A percentile compares a stretch with the other conserved stretches of the same genome.
Conservation (phyloP, 2,888 invertebrate genomes). For the Ophion ventricosus region DNA sequence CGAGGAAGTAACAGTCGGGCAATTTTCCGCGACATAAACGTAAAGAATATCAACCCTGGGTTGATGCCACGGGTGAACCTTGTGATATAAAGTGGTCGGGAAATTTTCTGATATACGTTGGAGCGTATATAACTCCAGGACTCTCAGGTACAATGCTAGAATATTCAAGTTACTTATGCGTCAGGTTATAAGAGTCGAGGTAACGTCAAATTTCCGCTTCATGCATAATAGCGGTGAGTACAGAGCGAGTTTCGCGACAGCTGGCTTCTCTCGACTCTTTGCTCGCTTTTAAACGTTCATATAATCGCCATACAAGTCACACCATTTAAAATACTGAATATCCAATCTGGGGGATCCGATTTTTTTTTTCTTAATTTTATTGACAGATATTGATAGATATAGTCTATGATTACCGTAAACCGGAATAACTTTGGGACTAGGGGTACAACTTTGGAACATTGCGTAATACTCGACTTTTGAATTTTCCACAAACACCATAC, state of each 20-base stretch:
- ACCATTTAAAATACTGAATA: conserved; percentile 7
- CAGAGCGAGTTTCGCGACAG: conserved; percentile 47
- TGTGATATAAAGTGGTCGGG: conserved; percentile 15
- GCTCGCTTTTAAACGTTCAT: conserved; percentile 24
- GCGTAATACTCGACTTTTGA: too few relatives aligned
- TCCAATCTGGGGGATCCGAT: neutral
- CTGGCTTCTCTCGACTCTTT: conserved; percentile 36
- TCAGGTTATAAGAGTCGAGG: conserved; percentile 46
- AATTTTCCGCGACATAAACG: conserved; percentile 18
- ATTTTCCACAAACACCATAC: too few relatives aligned
- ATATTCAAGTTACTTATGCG: conserved; percentile 59
- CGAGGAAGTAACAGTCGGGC: conserved; percentile 6
- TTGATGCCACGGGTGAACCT: conserved; percentile 39
- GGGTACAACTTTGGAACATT: too few relatives aligned
- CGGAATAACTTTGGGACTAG: too few relatives aligned
- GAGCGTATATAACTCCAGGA: conserved; percentile 31
- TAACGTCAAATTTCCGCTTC: conserved; percentile 49
- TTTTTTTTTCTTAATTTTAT: neutral
- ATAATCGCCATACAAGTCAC: conserved; percentile 11
- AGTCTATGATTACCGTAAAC: too few relatives aligned
- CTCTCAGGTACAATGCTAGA: conserved; percentile 49
- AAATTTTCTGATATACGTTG: conserved; percentile 31
- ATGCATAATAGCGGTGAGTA: conserved; percentile 54
- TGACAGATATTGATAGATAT: neutral
- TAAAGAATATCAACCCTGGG: conserved; percentile 31